Evolutionary conservation across 2,113 vertebrate species (phyloP).

Genomic region (Archilochus colubris): DNA sequence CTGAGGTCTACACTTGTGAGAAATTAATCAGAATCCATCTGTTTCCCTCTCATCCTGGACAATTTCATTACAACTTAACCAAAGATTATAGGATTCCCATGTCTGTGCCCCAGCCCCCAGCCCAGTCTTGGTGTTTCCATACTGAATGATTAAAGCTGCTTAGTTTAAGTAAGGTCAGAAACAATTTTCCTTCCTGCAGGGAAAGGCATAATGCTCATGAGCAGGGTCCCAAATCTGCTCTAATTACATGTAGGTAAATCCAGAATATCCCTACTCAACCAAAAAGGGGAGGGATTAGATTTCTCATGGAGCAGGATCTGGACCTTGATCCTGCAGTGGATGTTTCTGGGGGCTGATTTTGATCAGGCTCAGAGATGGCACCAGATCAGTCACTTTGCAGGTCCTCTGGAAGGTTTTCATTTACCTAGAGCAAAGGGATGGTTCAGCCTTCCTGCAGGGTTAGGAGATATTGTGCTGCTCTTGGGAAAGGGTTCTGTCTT

Average conservation of each 20-base stretch:
- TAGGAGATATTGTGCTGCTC: background rate
- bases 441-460: background rate
- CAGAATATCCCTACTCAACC: constrained; percentile 22
- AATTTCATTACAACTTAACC: constrained; percentile 82
- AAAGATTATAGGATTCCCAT: constrained; percentile 80
- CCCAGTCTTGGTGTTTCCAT: constrained; percentile 66
- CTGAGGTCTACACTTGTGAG: constrained; percentile 70
- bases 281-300: background rate
- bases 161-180: constrained; percentile 78
- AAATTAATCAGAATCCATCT: constrained; percentile 86
- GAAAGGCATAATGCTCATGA: constrained; percentile 72
- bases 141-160: constrained; percentile 79
- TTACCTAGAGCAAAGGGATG: background rate
- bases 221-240: constrained; percentile 58
- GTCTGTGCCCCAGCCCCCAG: constrained; percentile 50
- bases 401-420: background rate
- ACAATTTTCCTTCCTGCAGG: constrained; percentile 73
- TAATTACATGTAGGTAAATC: constrained; percentile 56
- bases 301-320: background rate
- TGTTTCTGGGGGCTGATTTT: constrained; percentile 37
- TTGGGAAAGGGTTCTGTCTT: background rate
- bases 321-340: background rate
- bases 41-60: constrained; percentile 77
- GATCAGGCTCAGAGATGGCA: background rate
- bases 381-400: background rate